A percentile compares a stretch with the other conserved stretches of the same genome.
Evolutionary conservation across 2,113 vertebrate species (phyloP).

Genomic region (Ascaphus truei): DNA sequence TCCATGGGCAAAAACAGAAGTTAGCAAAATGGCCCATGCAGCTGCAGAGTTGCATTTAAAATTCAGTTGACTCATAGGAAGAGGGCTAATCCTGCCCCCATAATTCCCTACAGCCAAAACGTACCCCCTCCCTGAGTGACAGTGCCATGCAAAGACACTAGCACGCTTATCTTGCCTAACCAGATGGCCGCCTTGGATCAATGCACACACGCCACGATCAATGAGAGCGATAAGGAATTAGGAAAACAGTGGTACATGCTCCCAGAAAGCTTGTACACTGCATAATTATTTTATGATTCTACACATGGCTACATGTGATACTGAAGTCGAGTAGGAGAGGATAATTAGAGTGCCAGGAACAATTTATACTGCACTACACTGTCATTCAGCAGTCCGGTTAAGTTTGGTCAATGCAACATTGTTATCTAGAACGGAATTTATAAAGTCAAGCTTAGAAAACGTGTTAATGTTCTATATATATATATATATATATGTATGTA

Average conservation of each 20-base stretch:
- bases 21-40: conserved; percentile 70
- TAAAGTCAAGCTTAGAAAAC: conserved; percentile 40
- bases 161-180: conserved; percentile 99
- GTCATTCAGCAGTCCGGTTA: conserved; percentile 71
- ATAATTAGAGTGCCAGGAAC: conserved; percentile 77
- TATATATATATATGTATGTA: neutral
- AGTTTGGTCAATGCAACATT: conserved; percentile 57
- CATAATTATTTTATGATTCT: conserved; percentile 88
- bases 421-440: conserved; percentile 56
- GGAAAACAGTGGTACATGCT: conserved; percentile 84
- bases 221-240: conserved; percentile 99
- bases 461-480: too few relatives aligned
- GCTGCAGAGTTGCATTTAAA: conserved; percentile 89
- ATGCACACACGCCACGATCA: conserved; percentile 99
- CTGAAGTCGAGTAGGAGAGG: conserved; percentile 76
- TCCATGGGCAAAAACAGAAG: conserved; percentile 66
- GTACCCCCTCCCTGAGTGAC: conserved; percentile 97
- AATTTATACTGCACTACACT: conserved; percentile 62
- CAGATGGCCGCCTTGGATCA: conserved; percentile 99
- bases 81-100: conserved; percentile 99
- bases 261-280: conserved; percentile 86
- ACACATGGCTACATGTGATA: conserved; percentile 89
- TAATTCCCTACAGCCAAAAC: conserved; percentile 99
- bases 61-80: conserved; percentile 99
- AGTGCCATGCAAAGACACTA: conserved; percentile 99